Evolutionary conservation across 2,888 invertebrate genomes (phyloP).

Genomic region (Callosobruchus maculatus): DNA sequence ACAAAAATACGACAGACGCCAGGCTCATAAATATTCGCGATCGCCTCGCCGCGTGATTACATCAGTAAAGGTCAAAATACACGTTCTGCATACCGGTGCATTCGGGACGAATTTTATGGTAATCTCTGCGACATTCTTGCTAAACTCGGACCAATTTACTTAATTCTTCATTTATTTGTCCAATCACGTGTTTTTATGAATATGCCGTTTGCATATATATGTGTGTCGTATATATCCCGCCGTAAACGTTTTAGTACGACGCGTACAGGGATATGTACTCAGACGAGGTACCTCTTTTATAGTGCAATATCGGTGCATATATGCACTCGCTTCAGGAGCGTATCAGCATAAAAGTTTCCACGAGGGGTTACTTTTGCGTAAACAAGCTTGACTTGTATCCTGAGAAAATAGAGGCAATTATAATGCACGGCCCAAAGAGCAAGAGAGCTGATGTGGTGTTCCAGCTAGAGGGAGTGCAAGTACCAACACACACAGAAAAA

Average conservation of each 20-base stretch:
- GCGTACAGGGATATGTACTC: constrained; percentile 12
- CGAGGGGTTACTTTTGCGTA: background rate
- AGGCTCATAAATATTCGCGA: background rate
- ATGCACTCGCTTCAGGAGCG: no score
- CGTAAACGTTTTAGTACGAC: background rate
- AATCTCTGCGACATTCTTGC: constrained; percentile 24
- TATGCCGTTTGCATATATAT: background rate
- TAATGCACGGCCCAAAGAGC: no score
- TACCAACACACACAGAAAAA: no score
- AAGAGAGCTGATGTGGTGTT: no score
- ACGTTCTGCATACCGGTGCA: constrained; percentile 22
- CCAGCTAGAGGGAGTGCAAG: no score
- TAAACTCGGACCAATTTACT: constrained; percentile 29
- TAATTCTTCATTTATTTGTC: constrained; percentile 29
- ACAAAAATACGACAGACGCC: background rate
- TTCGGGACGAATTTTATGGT: constrained; percentile 26
- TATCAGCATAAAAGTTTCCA: no score
- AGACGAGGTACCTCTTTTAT: constrained; percentile 1
- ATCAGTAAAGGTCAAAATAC: constrained; percentile 18
- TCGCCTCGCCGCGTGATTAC: background rate
- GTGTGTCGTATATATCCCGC: background rate
- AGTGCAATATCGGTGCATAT: background rate
- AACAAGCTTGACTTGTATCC: no score
- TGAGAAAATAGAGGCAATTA: no score
- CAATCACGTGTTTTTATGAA: constrained; percentile 17